These are phyloP conservation scores for Tiaroga cobitis DNA, from an alignment of 2,797 vertebrate species.

Conservation along the genomic window DNA sequence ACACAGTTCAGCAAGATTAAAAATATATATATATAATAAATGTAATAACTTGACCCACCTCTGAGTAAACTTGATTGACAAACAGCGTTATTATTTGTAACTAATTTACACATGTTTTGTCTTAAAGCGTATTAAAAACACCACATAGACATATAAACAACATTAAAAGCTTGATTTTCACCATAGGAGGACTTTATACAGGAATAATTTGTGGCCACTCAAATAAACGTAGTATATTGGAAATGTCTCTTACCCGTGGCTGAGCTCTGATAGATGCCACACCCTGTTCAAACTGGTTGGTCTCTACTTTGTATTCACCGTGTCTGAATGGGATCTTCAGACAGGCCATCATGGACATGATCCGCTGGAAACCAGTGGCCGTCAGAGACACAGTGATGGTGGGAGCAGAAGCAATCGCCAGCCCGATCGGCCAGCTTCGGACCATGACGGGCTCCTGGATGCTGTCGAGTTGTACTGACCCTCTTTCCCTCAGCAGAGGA, in stretches of 20 bases:
- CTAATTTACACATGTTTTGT: too few relatives aligned
- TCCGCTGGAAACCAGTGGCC: constrained; percentile 76
- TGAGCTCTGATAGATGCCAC: constrained; percentile 90
- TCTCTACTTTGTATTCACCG: constrained; percentile 70
- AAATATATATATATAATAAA: too few relatives aligned
- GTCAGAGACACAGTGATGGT: constrained; percentile 73
- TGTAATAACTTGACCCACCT: not conserved
- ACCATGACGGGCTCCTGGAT: constrained; percentile 71
- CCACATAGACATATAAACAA: too few relatives aligned
- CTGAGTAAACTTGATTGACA: not conserved
- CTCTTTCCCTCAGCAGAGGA: constrained; percentile 53
- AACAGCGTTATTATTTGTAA: too few relatives aligned
- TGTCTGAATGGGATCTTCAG: constrained; percentile 76
- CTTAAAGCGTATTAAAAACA: too few relatives aligned
- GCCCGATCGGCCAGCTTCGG: constrained; percentile 87
- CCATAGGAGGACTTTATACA: not conserved
- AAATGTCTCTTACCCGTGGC: constrained; percentile 81
- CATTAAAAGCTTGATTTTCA: too few relatives aligned
- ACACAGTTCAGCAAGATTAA: not conserved
- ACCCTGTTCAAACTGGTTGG: constrained; percentile 78
- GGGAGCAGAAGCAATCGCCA: constrained; percentile 83
- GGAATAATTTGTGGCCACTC: not conserved
- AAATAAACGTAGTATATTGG: not conserved
- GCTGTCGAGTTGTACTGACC: constrained; percentile 73
- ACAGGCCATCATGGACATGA: constrained; percentile 79